Conservation (phyloP, 2,113 vertebrate genomes). For the Prinia subflava region DNA sequence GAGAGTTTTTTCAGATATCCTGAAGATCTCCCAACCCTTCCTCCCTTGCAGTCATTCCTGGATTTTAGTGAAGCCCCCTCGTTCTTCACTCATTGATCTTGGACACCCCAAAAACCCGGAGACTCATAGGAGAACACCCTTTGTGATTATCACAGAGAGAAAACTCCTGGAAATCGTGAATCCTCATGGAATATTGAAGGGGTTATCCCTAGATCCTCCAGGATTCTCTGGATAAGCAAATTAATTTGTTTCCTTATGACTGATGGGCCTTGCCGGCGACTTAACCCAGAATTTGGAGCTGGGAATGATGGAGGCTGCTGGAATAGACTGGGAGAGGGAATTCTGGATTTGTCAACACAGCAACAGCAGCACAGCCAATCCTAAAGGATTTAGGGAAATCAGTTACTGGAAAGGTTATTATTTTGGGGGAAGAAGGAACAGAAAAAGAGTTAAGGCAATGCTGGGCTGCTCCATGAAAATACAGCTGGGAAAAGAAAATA, state of each 20-base stretch:
- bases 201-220: neutral
- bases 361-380: neutral
- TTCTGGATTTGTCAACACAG: neutral
- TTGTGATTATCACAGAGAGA: neutral
- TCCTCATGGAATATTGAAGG: neutral
- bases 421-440: neutral
- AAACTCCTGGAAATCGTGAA: neutral
- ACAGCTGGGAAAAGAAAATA: neutral
- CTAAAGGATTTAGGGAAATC: neutral
- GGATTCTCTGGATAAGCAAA: neutral
- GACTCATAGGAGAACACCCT: neutral
- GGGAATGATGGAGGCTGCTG: neutral
- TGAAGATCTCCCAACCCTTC: neutral
- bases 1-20: too few species aligned
- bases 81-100: neutral
- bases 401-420: fast-evolving
- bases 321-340: neutral
- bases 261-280: too few species aligned
- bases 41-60: fast-evolving
- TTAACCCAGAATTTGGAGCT: neutral
- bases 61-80: neutral
- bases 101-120: neutral
- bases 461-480: neutral
- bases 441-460: neutral
- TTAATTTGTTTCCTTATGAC: neutral